Evolutionary conservation across 1,140 invertebrate genomes (phyloP).

Genomic region (Drosophila serrata): DNA sequence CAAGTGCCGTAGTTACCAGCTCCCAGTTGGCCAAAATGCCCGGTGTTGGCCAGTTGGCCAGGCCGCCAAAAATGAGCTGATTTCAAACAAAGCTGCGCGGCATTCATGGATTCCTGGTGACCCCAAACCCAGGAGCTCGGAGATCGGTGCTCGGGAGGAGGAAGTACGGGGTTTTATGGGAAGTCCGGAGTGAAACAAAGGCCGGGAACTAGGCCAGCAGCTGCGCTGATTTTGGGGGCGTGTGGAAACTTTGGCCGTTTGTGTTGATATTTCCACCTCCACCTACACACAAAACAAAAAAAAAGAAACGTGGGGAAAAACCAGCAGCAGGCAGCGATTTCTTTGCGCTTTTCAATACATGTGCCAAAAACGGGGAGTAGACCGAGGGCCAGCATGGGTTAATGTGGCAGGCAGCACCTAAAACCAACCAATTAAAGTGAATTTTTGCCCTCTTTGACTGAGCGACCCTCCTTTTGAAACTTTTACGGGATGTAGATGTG

Average conservation of each 20-base stretch:
- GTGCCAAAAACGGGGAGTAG: not conserved
- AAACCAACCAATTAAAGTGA: conserved; percentile 74
- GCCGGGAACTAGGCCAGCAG: conserved; percentile 75
- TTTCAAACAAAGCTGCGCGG: conserved; percentile 72
- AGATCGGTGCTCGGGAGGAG: conserved; percentile 11
- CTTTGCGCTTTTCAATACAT: conserved; percentile 77
- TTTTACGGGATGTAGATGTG: conserved; percentile 12
- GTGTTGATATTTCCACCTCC: conserved; percentile 56
- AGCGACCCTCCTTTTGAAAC: conserved; percentile 21
- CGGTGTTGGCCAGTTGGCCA: conserved; percentile 44
- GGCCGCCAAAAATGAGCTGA: conserved; percentile 74
- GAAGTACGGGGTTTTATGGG: conserved; percentile 11
- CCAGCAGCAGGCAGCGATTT: conserved; percentile 51
- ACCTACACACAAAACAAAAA: conserved; percentile 8
- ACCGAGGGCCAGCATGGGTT: conserved; percentile 32
- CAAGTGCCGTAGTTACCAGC: conserved; percentile 8
- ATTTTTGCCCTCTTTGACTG: conserved; percentile 44
- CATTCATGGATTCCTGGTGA: conserved; percentile 76
- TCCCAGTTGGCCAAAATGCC: conserved; percentile 53
- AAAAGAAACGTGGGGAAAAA: conserved; percentile 17
- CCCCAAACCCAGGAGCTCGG: conserved; percentile 6
- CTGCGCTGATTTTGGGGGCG: conserved; percentile 63
- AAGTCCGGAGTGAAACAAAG: conserved; percentile 72
- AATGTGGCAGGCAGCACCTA: conserved; percentile 55
- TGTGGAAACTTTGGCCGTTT: conserved; percentile 58